These are phyloP conservation scores for Circaetus cinerascens DNA, from an alignment of 2,113 vertebrate genomes.

Conservation along the genomic window DNA sequence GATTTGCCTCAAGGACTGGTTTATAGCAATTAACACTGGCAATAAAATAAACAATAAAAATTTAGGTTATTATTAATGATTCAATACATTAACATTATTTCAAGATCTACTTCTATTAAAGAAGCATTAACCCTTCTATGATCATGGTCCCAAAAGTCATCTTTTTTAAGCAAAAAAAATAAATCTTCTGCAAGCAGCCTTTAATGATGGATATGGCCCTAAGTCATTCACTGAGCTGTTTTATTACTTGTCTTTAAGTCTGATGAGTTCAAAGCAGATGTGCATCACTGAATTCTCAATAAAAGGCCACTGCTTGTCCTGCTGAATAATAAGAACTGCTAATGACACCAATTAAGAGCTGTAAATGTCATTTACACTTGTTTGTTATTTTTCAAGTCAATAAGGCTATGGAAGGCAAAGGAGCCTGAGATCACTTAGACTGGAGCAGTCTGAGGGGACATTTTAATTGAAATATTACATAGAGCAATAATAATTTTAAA, in stretches of 20 bases:
- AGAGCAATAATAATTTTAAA: neutral
- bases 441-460: slow-evolving; percentile 19
- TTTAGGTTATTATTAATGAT: neutral
- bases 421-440: slow-evolving; percentile 52
- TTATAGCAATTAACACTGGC: neutral
- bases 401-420: slow-evolving; percentile 61
- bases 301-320: slow-evolving; percentile 76
- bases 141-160: neutral
- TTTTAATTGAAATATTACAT: slow-evolving; percentile 60
- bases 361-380: slow-evolving; percentile 77
- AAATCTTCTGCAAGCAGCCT: slow-evolving; percentile 19
- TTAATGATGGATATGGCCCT: slow-evolving; percentile 60
- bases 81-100: neutral
- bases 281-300: slow-evolving; percentile 74
- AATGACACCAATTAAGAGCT: slow-evolving; percentile 78
- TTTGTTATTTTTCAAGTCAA: slow-evolving; percentile 79
- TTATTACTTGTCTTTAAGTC: slow-evolving; percentile 76
- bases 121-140: neutral
- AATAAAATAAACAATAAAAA: neutral
- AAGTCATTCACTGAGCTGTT: slow-evolving; percentile 71
- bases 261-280: slow-evolving; percentile 74
- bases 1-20: neutral
- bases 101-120: neutral
- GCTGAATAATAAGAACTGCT: slow-evolving; percentile 74
- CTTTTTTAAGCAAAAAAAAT: neutral